A percentile compares a stretch with the other conserved stretches of the same genome.
Conservation (phyloP, 1,140 invertebrate species). For the Drosophila lowei region DNA sequence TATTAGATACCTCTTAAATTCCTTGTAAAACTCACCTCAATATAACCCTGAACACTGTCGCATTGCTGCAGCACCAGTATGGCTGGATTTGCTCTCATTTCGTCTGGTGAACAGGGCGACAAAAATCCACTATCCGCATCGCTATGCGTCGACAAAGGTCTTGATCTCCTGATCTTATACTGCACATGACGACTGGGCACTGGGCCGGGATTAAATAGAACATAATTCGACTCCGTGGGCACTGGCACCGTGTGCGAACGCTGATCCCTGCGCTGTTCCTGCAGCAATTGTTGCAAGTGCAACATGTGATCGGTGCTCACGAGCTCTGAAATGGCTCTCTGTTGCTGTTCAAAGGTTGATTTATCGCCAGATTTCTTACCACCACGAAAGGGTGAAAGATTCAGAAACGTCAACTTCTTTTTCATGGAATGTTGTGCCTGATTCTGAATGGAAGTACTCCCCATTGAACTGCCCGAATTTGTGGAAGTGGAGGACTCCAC, state of each 20-base stretch:
- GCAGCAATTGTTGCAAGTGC: constrained; percentile 69
- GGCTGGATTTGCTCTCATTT: constrained; percentile 71
- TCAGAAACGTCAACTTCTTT: constrained; percentile 75
- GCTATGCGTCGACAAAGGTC: constrained; percentile 78
- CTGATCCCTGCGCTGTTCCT: constrained; percentile 56
- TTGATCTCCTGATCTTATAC: constrained; percentile 77
- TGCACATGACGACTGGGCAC: constrained; percentile 81
- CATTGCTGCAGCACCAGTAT: constrained; percentile 82
- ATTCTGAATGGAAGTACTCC: constrained; percentile 53
- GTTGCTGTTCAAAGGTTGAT: constrained; percentile 23
- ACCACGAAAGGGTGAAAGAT: constrained; percentile 72
- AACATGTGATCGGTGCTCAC: constrained; percentile 76
- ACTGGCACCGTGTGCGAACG: constrained; percentile 76
- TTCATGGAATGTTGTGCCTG: constrained; percentile 52
- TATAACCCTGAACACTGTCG: constrained; percentile 82
- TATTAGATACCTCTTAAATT: too few species aligned
- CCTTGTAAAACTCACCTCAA: constrained; percentile 74
- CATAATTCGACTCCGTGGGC: constrained; percentile 81
- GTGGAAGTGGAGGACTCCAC: constrained; percentile 77
- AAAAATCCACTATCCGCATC: constrained; percentile 83
- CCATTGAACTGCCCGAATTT: constrained; percentile 63
- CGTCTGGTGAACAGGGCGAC: constrained; percentile 80
- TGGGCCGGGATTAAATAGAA: constrained; percentile 79
- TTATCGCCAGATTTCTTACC: constrained; percentile 44
- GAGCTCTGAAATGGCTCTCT: constrained; percentile 66